Evolutionary conservation across 2,113 vertebrate species (phyloP), one percentile per base, ranked within the genome.

Genomic region (Lophotis ruficrista): DNA sequence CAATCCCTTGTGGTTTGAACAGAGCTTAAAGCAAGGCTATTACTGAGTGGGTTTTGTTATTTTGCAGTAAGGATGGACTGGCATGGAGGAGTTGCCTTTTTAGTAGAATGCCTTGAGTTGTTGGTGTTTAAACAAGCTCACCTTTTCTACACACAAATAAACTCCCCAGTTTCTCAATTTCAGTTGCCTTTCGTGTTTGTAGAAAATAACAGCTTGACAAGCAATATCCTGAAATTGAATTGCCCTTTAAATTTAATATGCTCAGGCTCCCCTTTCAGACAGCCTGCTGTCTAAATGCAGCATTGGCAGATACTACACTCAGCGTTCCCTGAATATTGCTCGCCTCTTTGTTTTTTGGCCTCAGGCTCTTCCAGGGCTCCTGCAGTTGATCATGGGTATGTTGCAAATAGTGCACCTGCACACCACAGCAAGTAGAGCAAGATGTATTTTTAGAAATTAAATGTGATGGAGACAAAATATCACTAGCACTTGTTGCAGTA

Each of bases 201-300:
- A 66, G 88, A 94, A 58, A 90, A 68, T 86, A 93, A 56, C 77
- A 93, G 80, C 76, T 84, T 76, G 87, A 84, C 79, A 81, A 83
- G 77, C 69, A 89, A 24, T 90, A 83, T 72, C 58, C 51, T 86
- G 76, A 88, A 89, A 95, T 92, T 95, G 83, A 97, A 92, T 96
- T 93, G 87, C 71, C 80, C 87, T 94, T 94, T 93, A 80, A 80
- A 71, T 91, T 87, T 83, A 61, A 81, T 95, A 37, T 92, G 65
- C 57, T 51, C 3, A 8, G 57, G 31, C 83, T 89, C 70, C 57
- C 20, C 35, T 77, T 90, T 94, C 77, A 92, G 90, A 28, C 79
- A 91, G 73, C 86, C 72, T 85, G 76, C 83, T 97, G 79, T 94
- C 87, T 95, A 35, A 79, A 78, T 45, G 54, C 57, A 50, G 58